These are phyloP conservation scores for Propsilocerus akamusi DNA, from an alignment of 1,140 invertebrate genomes.

Conservation along the genomic window DNA sequence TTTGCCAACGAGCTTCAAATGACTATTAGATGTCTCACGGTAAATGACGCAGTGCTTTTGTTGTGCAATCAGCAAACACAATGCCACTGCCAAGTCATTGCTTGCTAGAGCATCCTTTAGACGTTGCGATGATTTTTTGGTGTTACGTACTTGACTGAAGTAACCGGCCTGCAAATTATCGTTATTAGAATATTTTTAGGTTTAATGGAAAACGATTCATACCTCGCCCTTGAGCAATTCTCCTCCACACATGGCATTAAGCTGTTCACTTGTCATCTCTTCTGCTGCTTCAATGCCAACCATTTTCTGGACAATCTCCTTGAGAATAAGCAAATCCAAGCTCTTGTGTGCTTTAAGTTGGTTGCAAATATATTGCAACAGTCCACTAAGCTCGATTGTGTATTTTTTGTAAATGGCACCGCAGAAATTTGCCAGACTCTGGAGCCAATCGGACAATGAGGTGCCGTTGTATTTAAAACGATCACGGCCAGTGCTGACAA, in stretches of 20 bases:
- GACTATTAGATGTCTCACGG: conserved; percentile 66
- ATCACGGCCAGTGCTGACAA: conserved; percentile 55
- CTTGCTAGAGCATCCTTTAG: conserved; percentile 82
- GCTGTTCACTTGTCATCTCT: conserved; percentile 89
- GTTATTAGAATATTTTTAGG: neutral
- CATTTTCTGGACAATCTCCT: conserved; percentile 99
- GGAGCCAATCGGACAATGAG: conserved; percentile 88
- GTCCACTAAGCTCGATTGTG: conserved; percentile 82
- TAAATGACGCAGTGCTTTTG: conserved; percentile 88
- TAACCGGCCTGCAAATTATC: conserved; percentile 57
- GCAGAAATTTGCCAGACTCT: conserved; percentile 84
- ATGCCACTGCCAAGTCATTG: conserved; percentile 77
- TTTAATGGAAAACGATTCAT: conserved; percentile 12
- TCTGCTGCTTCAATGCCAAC: conserved; percentile 92
- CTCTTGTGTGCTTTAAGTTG: conserved; percentile 92
- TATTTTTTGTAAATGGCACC: conserved; percentile 96
- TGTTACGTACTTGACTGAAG: conserved; percentile 92
- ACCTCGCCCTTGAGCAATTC: conserved; percentile 88
- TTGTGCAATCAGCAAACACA: conserved; percentile 92
- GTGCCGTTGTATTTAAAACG: conserved; percentile 77
- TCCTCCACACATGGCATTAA: conserved; percentile 91
- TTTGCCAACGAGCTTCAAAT: conserved; percentile 80
- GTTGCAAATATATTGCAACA: conserved; percentile 94
- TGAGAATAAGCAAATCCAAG: conserved; percentile 84
- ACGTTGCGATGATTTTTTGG: conserved; percentile 87